A percentile compares a stretch with the other conserved stretches of the same genome.
These are phyloP conservation scores for Spodoptera litura DNA, from an alignment of 1,140 invertebrate species.

Conservation along the genomic window DNA sequence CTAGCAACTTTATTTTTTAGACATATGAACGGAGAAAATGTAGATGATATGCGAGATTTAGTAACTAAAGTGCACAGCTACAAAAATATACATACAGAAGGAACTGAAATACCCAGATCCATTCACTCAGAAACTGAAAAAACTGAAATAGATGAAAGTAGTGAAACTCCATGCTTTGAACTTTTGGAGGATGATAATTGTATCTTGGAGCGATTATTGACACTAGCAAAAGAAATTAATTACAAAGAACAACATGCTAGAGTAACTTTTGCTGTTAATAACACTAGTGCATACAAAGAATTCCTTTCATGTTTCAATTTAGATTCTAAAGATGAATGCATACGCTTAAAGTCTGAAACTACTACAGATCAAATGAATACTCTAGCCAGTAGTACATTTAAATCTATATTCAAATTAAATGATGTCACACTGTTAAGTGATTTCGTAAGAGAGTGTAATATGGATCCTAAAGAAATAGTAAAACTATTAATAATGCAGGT, in stretches of 20 bases:
- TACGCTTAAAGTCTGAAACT: slow-evolving; percentile 77
- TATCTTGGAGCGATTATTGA: slow-evolving; percentile 76
- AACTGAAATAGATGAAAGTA: slow-evolving; percentile 31
- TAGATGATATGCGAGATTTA: slow-evolving; percentile 65
- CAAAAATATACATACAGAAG: slow-evolving; percentile 44
- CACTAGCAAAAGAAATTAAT: slow-evolving; percentile 76
- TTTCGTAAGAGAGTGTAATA: slow-evolving; percentile 85
- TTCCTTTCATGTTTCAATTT: slow-evolving; percentile 86
- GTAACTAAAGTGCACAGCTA: slow-evolving; percentile 62
- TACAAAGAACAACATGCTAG: slow-evolving; percentile 73
- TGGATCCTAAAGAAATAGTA: slow-evolving; percentile 88
- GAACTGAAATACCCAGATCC: slow-evolving; percentile 29
- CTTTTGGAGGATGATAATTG: slow-evolving; percentile 67
- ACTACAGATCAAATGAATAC: slow-evolving; percentile 77
- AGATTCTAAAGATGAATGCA: slow-evolving; percentile 67
- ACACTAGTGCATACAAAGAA: slow-evolving; percentile 68
- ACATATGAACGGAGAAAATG: slow-evolving; percentile 65
- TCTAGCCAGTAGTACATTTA: slow-evolving; percentile 88
- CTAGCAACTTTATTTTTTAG: slow-evolving; percentile 71
- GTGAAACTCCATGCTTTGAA: slow-evolving; percentile 35
- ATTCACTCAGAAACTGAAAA: slow-evolving; percentile 32
- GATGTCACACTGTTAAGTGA: slow-evolving; percentile 82
- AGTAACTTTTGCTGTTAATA: slow-evolving; percentile 75
- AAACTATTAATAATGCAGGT: slow-evolving; percentile 89
- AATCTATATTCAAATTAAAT: slow-evolving; percentile 87